Evolutionary conservation across 2,888 invertebrate genomes (phyloP).

Genomic region (Anoplius nigerrimus): DNA sequence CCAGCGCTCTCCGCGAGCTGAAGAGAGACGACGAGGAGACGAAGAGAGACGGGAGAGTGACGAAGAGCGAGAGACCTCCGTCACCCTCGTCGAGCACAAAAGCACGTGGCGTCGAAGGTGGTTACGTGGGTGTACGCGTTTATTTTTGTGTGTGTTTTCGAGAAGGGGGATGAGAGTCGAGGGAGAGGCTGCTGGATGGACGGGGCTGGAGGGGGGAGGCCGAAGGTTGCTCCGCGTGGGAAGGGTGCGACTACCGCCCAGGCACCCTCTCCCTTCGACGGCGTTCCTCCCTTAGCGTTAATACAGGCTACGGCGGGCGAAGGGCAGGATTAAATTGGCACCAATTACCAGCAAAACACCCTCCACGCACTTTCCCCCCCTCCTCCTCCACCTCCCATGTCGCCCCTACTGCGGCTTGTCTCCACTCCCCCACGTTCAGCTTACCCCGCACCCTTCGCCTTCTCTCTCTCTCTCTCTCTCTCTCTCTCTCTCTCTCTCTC

Average conservation of each 20-base stretch:
- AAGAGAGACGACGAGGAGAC: constrained; percentile 16
- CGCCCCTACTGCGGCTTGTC: background rate
- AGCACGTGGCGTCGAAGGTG: constrained; percentile 33
- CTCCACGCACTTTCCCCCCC: constrained; percentile 66
- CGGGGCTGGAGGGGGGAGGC: too few species aligned
- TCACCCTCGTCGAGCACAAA: constrained; percentile 15
- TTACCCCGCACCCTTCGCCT: constrained; percentile 53
- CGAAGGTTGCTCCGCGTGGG: constrained; percentile 34
- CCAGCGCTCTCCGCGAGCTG: too few species aligned
- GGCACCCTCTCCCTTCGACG: constrained; percentile 39
- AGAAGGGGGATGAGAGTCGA: constrained; percentile 21
- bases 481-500: constrained; percentile 16
- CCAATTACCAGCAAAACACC: constrained; percentile 81
- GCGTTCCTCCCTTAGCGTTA: constrained; percentile 67
- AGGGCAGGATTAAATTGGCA: constrained; percentile 82
- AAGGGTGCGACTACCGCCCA: constrained; percentile 49
- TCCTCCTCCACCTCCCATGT: constrained; percentile 17
- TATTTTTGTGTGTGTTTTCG: background rate
- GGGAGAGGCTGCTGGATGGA: too few species aligned
- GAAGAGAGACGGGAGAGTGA: constrained; percentile 12
- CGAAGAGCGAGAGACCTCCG: too few species aligned
- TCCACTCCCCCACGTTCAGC: constrained; percentile 20
- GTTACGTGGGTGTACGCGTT: background rate
- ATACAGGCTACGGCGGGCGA: constrained; percentile 72
- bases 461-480: constrained; percentile 41